Conservation (phyloP, 2,113 vertebrate species). For the Micromys minutus region DNA sequence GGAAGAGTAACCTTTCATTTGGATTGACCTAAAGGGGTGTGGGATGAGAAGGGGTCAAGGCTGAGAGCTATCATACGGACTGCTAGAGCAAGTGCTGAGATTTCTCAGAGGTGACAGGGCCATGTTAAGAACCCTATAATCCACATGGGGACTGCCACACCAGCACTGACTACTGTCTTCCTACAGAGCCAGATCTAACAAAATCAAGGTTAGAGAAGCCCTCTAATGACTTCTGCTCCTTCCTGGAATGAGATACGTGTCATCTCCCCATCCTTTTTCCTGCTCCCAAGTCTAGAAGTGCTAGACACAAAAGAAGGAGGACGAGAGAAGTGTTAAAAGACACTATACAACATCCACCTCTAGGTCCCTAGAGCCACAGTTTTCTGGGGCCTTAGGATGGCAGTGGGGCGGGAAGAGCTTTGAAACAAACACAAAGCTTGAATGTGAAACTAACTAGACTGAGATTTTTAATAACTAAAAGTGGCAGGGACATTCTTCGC, state of each 20-base stretch:
- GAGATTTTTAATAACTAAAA: slow-evolving; percentile 62
- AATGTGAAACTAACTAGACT: slow-evolving; percentile 26
- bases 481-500: slow-evolving; percentile 49
- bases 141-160: not conserved
- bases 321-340: not conserved
- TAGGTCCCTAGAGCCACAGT: not conserved
- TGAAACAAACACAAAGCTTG: not conserved
- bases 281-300: not conserved
- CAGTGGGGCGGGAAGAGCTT: not conserved
- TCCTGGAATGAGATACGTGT: not conserved
- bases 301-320: not conserved
- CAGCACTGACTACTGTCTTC: not conserved
- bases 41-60: not conserved
- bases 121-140: not conserved
- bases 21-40: not conserved
- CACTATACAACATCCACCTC: rapidly evolving
- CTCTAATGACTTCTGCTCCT: not conserved
- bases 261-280: not conserved
- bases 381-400: not conserved
- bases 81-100: not conserved
- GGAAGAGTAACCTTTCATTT: not conserved
- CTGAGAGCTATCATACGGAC: not conserved
- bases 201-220: not conserved
- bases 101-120: no score
- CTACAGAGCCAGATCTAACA: not conserved